Percentiles rank a stretch among this genome's conserved stretches.
Evolutionary conservation across 2,888 invertebrate species (phyloP).

Genomic region (Lycaena phlaeas): DNA sequence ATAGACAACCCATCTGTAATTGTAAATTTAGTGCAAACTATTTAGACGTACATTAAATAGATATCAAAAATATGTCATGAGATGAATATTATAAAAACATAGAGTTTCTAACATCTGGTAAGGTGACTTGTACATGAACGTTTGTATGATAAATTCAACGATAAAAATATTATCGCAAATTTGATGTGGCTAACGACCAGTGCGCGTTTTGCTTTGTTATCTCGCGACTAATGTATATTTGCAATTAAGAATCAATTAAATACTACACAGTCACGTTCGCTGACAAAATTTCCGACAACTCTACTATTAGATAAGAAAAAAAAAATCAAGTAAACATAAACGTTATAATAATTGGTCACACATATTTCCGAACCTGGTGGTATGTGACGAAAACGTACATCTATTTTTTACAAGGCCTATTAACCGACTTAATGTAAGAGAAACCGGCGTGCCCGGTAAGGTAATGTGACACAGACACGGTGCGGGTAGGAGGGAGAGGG

Average conservation of each 20-base stretch:
- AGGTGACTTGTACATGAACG: too few relatives aligned
- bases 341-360: not conserved
- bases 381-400: not conserved
- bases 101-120: too few relatives aligned
- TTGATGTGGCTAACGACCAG: conserved; percentile 33
- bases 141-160: too few relatives aligned
- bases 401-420: conserved; percentile 21
- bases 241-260: conserved; percentile 70
- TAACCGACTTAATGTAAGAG: conserved; percentile 25
- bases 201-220: conserved; percentile 53
- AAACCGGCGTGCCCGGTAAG: conserved; percentile 36
- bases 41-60: too few relatives aligned
- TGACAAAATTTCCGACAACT: conserved; percentile 43
- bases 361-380: too few relatives aligned
- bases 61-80: too few relatives aligned
- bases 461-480: conserved; percentile 22
- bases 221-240: conserved; percentile 54
- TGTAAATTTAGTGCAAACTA: too few relatives aligned
- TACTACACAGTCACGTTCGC: conserved; percentile 53
- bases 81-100: too few relatives aligned
- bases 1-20: too few relatives aligned
- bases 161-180: conserved; percentile 54
- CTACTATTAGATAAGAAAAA: conserved; percentile 15
- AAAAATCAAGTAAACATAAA: not conserved
- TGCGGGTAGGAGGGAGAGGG: conserved; percentile 22